These are phyloP conservation scores for Sitophilus oryzae DNA, from an alignment of 1,140 invertebrate genomes.

Conservation along the genomic window DNA sequence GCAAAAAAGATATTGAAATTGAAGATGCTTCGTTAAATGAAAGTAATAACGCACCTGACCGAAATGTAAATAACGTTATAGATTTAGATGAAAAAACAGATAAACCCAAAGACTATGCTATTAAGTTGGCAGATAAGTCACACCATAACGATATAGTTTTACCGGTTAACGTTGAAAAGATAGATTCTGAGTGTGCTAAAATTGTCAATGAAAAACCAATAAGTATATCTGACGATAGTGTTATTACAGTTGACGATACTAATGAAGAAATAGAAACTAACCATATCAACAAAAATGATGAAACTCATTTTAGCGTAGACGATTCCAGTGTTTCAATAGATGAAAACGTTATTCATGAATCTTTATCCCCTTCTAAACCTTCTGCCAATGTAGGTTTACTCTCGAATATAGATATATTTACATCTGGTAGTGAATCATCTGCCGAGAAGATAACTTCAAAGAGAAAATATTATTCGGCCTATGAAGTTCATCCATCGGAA, in stretches of 20 bases:
- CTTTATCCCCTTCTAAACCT: background rate
- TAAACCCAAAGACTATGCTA: background rate
- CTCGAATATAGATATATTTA: background rate
- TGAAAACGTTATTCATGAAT: too few relatives aligned
- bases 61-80: background rate
- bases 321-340: background rate
- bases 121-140: background rate
- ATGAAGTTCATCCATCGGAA: background rate
- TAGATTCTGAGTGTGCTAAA: too few relatives aligned
- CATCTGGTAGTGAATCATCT: background rate
- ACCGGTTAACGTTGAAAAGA: background rate
- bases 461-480: constrained; percentile 6
- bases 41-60: constrained; percentile 1
- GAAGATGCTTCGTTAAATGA: constrained; percentile 1
- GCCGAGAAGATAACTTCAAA: background rate
- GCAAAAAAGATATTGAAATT: constrained; percentile 13
- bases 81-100: background rate
- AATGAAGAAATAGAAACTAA: background rate
- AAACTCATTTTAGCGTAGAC: background rate
- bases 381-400: background rate
- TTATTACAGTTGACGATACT: background rate
- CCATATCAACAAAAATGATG: background rate
- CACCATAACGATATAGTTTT: background rate
- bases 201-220: too few relatives aligned
- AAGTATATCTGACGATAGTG: background rate